A percentile compares a stretch with the other conserved stretches of the same genome.
phyloP scores from a whole-genome alignment of 2,113 vertebrate species.

The Illadopsis cleaveri region DNA sequence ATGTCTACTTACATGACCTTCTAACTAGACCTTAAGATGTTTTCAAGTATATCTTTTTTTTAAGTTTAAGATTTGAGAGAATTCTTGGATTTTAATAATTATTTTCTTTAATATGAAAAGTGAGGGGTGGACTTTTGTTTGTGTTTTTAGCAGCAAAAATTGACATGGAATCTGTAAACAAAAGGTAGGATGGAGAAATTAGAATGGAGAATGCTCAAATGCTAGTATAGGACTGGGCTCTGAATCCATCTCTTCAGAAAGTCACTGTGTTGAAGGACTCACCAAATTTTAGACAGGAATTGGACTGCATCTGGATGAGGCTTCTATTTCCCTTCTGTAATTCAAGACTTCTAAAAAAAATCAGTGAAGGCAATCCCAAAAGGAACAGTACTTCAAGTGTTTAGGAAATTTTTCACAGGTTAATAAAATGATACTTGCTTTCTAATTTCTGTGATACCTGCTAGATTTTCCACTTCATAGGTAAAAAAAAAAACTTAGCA shows the following conservation, averaged over 20 bases:
- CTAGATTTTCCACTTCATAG: neutral
- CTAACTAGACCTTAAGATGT: neutral
- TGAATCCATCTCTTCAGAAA: neutral
- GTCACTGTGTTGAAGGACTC: neutral
- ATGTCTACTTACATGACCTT: neutral
- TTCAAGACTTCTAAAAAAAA: neutral
- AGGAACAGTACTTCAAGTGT: neutral
- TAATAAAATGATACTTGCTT: neutral
- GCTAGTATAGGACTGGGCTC: neutral
- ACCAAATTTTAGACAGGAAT: neutral
- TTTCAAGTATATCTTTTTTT: neutral
- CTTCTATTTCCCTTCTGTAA: neutral
- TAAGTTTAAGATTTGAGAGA: neutral
- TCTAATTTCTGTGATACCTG: neutral
- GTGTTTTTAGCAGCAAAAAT: neutral
- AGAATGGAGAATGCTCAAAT: neutral
- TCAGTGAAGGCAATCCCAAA: neutral
- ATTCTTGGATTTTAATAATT: neutral
- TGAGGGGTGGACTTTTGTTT: fast-evolving
- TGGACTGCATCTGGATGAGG: neutral
- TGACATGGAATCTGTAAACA: neutral
- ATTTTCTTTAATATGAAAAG: neutral
- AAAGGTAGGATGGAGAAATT: neutral
- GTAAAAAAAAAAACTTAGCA: fast-evolving
- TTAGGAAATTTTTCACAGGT: neutral